Evolutionary conservation across 1,140 invertebrate genomes (phyloP), one percentile per base, ranked within the genome.

Genomic region (Zaprionus africanus): DNA sequence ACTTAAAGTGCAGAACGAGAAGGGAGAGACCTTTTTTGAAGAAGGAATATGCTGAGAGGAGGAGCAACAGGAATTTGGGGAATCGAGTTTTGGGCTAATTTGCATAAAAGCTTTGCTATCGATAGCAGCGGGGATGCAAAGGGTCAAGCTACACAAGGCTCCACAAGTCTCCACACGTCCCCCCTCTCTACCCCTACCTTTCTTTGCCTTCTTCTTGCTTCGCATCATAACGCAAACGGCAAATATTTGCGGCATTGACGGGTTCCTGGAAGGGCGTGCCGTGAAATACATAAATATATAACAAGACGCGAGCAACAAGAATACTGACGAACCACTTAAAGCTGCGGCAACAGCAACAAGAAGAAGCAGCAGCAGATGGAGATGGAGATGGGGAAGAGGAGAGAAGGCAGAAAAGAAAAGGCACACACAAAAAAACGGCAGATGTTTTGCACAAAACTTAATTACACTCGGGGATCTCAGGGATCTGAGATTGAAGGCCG

Each of bases 361-460:
- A 22, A 64, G 56, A 41, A 36, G 51, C 36, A 22, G 17, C 24
- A 60, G 31, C 57, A 65, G 34, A 71, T 51, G n/a, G 2, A n/a
- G 36, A n/a, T 26, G 17, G 53, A 43, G 61, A 59, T 17, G 38
- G 15, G 13, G 12, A 64, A 64, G 64, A 69, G 24, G 26, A 51
- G 24, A 49, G 34, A 46, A 61, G 38, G n/a, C n/a, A n/a, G n/a
- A n/a, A n/a, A n/a, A n/a, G n/a, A 46, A 63, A 58, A 9, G 12
- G 24, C 19, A 13, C 43, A 26, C 64, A 65, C 7, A 9, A 31
- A 31, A 72, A 69, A 75, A 78, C 79, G 78, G 81, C 84, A 87
- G 84, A 88, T 87, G 84, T 84, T 87, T 87, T 87, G 74, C 75
- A 58, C 58, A 82, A 83, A 81, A 81, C 84, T 87, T 87, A 87